Percentiles rank a stretch among this genome's conserved stretches.
Conservation (phyloP, 2,113 vertebrate species). For the Sterna hirundo region DNA sequence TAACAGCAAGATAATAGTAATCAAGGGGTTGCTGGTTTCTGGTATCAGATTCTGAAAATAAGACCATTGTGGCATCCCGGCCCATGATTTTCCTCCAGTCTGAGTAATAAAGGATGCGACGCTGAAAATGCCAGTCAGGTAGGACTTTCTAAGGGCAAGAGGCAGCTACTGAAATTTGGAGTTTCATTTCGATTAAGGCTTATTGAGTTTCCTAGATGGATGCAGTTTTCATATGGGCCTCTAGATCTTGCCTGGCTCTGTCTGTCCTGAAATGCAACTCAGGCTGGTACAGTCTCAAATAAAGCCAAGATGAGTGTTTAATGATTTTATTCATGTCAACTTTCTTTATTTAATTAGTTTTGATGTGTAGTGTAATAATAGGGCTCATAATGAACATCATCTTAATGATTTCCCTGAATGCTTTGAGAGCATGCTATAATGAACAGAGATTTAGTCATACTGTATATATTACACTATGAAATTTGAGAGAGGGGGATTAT, state of each 20-base stretch:
- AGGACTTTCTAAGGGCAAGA: not conserved
- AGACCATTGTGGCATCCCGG: not conserved
- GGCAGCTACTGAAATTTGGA: not conserved
- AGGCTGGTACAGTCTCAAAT: not conserved
- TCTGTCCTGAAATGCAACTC: not conserved
- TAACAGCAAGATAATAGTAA: not conserved
- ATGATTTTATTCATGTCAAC: constrained; percentile 55
- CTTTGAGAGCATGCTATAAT: not conserved
- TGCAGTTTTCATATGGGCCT: not conserved
- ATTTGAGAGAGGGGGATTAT: constrained; percentile 2
- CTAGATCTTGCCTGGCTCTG: not conserved
- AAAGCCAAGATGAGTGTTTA: constrained; percentile 50
- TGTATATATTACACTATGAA: not conserved
- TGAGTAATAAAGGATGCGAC: not conserved
- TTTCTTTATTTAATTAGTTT: constrained; percentile 74
- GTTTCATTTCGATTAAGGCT: not conserved
- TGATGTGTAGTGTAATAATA: constrained; percentile 57
- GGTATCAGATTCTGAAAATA: not conserved
- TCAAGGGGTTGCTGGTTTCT: not conserved
- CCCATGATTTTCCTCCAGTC: not conserved
- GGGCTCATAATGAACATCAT: constrained; percentile 49
- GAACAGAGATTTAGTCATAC: constrained; percentile 38
- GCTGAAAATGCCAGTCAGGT: not conserved
- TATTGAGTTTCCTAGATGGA: not conserved
- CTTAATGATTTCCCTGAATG: constrained; percentile 59